phyloP scores from a whole-genome alignment of 1,140 invertebrate species.

The Neodiprion pinetum region DNA sequence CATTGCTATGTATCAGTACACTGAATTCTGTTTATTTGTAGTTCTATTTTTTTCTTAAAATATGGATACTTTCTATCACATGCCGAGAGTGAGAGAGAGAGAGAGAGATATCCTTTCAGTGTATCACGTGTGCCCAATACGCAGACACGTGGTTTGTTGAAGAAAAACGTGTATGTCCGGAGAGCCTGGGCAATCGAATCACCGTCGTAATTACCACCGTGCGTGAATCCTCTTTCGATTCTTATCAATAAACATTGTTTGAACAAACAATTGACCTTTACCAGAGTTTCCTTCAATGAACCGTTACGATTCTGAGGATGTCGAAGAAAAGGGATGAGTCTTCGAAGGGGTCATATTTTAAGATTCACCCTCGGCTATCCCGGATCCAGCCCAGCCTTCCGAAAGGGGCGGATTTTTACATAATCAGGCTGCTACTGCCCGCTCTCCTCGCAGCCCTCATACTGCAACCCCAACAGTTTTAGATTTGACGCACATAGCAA shows the following conservation, averaged over 20 bases:
- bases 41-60: no score
- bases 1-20: no score
- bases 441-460: not conserved
- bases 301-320: not conserved
- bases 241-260: not conserved
- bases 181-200: not conserved
- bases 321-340: no score
- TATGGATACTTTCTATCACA: no score
- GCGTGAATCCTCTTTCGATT: not conserved
- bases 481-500: not conserved
- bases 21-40: no score
- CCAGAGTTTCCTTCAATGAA: not conserved
- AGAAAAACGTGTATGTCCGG: not conserved
- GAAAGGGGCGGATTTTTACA: constrained; percentile 55
- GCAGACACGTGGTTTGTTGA: not conserved
- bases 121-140: not conserved
- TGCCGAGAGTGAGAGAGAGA: not conserved
- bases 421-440: constrained; percentile 3
- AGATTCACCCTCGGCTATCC: constrained; percentile 59
- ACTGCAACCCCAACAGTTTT: constrained; percentile 7
- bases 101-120: not conserved
- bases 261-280: not conserved
- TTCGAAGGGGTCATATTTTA: constrained; percentile 57
- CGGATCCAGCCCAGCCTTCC: constrained; percentile 42
- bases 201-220: not conserved